Conservation (phyloP, 2,888 invertebrate genomes). For the Eristalis tenax region DNA sequence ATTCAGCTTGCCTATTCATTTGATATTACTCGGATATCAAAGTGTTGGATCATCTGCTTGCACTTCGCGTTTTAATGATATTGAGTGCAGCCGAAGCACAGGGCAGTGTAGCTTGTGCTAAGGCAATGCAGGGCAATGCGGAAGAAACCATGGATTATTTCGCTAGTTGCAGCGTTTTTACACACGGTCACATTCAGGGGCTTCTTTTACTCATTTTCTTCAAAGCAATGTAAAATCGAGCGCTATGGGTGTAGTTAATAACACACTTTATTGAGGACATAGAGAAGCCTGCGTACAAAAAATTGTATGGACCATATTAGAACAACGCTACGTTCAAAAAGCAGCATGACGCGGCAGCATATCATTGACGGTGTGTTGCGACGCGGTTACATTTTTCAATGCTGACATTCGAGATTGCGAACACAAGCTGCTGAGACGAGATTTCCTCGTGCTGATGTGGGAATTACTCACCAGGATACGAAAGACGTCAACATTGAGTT, state of each 20-base stretch:
- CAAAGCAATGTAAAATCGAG: neutral
- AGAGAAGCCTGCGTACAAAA: too few species aligned
- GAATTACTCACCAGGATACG: too few species aligned
- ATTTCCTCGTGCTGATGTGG: too few species aligned
- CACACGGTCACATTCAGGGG: neutral
- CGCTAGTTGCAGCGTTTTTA: neutral
- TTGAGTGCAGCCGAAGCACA: neutral
- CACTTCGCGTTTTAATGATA: neutral
- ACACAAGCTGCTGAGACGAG: too few species aligned
- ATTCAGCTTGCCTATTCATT: slow-evolving; percentile 45
- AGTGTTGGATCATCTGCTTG: neutral
- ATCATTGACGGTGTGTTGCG: too few species aligned
- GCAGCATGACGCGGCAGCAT: too few species aligned
- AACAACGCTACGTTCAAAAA: too few species aligned
- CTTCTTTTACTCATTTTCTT: neutral
- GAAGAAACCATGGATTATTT: neutral
- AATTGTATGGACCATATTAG: too few species aligned
- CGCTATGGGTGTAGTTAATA: neutral
- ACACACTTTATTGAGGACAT: too few species aligned
- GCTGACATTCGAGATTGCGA: too few species aligned
- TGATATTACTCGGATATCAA: slow-evolving; percentile 30
- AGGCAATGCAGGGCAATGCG: neutral
- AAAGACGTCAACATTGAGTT: too few species aligned
- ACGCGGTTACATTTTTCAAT: too few species aligned
- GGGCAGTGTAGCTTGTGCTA: neutral